These are phyloP conservation scores for Nymphalis polychloros DNA, from an alignment of 2,888 invertebrate species.

Conservation along the genomic window DNA sequence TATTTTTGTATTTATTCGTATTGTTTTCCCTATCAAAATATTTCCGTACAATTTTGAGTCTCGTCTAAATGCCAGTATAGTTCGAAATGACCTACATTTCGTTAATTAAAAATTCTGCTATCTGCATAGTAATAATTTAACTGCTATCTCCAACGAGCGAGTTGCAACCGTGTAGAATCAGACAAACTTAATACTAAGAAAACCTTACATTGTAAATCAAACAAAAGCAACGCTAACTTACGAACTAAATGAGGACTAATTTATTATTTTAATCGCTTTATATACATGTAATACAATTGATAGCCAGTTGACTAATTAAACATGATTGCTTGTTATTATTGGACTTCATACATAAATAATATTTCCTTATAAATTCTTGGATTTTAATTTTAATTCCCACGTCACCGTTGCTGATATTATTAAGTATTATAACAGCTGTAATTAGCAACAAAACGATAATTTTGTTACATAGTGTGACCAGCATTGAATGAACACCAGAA, in stretches of 20 bases:
- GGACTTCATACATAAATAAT: no score
- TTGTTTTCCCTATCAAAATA: neutral
- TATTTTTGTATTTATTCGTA: neutral
- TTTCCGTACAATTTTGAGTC: neutral
- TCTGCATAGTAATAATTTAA: constrained; percentile 8
- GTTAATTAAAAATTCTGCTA: constrained; percentile 9
- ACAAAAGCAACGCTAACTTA: neutral
- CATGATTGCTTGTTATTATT: no score
- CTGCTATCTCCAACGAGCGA: constrained; percentile 3
- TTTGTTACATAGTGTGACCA: no score
- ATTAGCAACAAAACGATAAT: no score
- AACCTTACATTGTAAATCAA: constrained; percentile 1
- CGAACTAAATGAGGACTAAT: neutral
- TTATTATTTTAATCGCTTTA: no score
- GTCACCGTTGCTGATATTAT: no score
- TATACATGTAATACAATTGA: no score
- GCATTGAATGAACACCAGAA: no score
- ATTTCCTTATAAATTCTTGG: no score
- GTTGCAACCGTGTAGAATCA: neutral
- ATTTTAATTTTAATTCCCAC: no score
- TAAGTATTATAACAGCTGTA: no score
- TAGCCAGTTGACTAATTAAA: no score
- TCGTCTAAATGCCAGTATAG: neutral
- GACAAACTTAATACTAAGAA: neutral
- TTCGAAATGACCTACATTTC: constrained; percentile 5